Conservation (phyloP, 2,113 vertebrate genomes). For the Leptobrachium ailaonicum region DNA sequence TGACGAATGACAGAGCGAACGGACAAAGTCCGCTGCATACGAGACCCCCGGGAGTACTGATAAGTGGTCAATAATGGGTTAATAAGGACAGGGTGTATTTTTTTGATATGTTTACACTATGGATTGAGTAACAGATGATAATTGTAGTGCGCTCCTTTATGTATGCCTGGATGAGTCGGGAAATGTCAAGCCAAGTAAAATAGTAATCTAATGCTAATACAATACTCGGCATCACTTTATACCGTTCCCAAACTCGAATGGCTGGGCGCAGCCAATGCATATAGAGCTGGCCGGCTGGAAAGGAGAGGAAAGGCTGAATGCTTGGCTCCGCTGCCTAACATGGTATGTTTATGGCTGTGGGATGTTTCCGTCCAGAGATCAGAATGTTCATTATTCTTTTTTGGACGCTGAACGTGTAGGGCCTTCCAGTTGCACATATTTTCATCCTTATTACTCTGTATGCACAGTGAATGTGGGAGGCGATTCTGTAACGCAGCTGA, state of each 20-base stretch:
- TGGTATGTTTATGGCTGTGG: constrained; percentile 38
- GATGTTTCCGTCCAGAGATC: constrained; percentile 53
- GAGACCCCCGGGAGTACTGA: too few relatives aligned
- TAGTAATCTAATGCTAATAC: not conserved
- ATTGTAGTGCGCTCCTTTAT: not conserved
- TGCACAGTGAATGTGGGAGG: constrained; percentile 44
- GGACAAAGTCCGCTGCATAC: too few relatives aligned
- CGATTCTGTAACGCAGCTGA: constrained; percentile 51
- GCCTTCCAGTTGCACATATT: constrained; percentile 48
- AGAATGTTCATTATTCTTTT: constrained; percentile 40
- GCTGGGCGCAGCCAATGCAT: not conserved
- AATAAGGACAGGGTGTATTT: not conserved
- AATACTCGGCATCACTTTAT: not conserved
- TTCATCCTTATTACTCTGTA: constrained; percentile 52
- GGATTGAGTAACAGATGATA: not conserved
- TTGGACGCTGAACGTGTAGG: constrained; percentile 50
- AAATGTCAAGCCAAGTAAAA: not conserved
- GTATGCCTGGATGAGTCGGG: not conserved
- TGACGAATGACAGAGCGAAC: too few relatives aligned
- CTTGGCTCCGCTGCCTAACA: constrained; percentile 32
- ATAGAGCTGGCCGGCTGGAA: not conserved
- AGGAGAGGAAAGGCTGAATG: constrained; percentile 42
- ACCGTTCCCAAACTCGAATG: not conserved
- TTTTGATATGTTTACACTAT: not conserved
- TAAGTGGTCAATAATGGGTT: too few relatives aligned